A percentile compares a stretch with the other conserved stretches of the same genome.
Evolutionary conservation across 2,797 vertebrate genomes (phyloP).

Genomic region (Paratrypauchen microcephalus): DNA sequence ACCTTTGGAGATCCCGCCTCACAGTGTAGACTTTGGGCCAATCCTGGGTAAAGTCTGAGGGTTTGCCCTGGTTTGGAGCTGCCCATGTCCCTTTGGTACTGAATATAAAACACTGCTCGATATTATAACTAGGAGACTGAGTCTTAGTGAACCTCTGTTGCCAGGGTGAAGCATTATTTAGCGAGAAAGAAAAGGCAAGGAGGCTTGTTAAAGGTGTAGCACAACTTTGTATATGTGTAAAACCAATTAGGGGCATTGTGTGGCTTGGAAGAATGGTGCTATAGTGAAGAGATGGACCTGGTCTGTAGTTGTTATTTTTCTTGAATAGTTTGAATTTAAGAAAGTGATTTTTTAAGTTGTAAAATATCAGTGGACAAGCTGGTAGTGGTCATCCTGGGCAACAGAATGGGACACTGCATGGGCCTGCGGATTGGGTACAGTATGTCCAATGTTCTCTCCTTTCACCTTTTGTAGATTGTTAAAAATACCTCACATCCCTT

Average conservation of each 20-base stretch:
- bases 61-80: constrained; percentile 39
- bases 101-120: constrained; percentile 61
- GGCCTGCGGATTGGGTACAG: constrained; percentile 79
- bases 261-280: neutral
- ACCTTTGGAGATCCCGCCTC: constrained; percentile 42
- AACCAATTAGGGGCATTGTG: neutral
- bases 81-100: constrained; percentile 47
- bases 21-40: constrained; percentile 38
- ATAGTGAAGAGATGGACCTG: constrained; percentile 1
- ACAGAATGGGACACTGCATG: constrained; percentile 81
- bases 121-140: constrained; percentile 40
- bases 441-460: constrained; percentile 51
- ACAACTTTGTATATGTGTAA: constrained; percentile 2
- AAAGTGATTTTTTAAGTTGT: constrained; percentile 30
- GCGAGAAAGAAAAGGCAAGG: constrained; percentile 9
- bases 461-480: neutral
- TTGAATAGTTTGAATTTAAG: constrained; percentile 22
- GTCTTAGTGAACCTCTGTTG: constrained; percentile 34
- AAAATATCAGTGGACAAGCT: constrained; percentile 55
- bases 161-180: constrained; percentile 22
- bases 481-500: neutral
- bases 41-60: constrained; percentile 36
- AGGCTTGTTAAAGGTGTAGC: constrained; percentile 7
- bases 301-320: constrained; percentile 15
- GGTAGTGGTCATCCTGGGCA: constrained; percentile 73